Percentiles rank a stretch among this genome's conserved stretches.
These are phyloP conservation scores for Crax fasciolata DNA, from an alignment of 2,797 vertebrate genomes.

Conservation along the genomic window DNA sequence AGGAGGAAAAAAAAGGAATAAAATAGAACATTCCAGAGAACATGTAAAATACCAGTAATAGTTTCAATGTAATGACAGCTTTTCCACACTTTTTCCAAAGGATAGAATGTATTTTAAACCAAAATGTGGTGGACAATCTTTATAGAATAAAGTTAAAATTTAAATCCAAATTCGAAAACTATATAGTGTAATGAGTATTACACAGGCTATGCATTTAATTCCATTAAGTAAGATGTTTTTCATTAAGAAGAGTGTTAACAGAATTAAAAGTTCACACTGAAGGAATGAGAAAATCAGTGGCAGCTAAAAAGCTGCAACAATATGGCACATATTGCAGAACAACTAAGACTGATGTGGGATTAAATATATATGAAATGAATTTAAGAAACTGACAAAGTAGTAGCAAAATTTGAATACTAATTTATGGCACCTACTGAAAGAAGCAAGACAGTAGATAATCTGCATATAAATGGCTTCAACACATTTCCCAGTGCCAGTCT, in stretches of 20 bases:
- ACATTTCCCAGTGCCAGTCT: slow-evolving; percentile 43
- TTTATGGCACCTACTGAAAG: slow-evolving; percentile 73
- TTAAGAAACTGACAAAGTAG: slow-evolving; percentile 52
- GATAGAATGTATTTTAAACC: slow-evolving; percentile 24
- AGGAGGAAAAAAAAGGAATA: background rate
- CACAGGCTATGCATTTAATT: slow-evolving; percentile 63
- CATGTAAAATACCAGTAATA: no score
- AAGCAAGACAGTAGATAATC: slow-evolving; percentile 70
- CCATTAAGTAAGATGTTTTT: slow-evolving; percentile 68
- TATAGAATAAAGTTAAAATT: slow-evolving; percentile 45
- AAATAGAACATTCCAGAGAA: slow-evolving; percentile 47
- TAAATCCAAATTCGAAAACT: slow-evolving; percentile 67
- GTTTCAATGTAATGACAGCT: slow-evolving; percentile 52
- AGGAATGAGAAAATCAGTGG: slow-evolving; percentile 56
- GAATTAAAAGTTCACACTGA: slow-evolving; percentile 57
- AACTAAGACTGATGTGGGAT: slow-evolving; percentile 65
- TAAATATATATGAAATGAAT: slow-evolving; percentile 69
- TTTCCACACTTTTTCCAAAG: slow-evolving; percentile 65
- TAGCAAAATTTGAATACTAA: slow-evolving; percentile 75
- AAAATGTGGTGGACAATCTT: slow-evolving; percentile 45
- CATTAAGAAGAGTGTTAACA: slow-evolving; percentile 68
- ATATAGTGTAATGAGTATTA: slow-evolving; percentile 46
- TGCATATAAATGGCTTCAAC: slow-evolving; percentile 76
- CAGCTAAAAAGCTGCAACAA: slow-evolving; percentile 59
- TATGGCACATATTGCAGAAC: slow-evolving; percentile 47